Percentiles rank a stretch among this genome's conserved stretches.
Evolutionary conservation across 2,113 vertebrate species (phyloP).

Genomic region (Tichodroma muraria): DNA sequence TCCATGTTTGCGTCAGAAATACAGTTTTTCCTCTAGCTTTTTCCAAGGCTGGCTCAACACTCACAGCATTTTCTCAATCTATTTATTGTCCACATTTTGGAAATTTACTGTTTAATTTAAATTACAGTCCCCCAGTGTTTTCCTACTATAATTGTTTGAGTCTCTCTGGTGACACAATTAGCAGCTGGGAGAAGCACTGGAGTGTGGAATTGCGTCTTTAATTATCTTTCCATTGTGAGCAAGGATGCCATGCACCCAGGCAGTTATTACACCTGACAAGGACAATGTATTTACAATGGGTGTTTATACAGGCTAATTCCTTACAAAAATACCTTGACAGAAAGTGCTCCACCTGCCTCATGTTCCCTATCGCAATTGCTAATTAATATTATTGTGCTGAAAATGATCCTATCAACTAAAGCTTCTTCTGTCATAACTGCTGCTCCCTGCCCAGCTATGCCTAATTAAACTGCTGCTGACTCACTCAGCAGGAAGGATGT

Average conservation of each 20-base stretch:
- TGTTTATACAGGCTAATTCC: constrained; percentile 69
- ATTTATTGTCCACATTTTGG: neutral
- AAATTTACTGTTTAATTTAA: neutral
- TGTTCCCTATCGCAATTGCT: constrained; percentile 37
- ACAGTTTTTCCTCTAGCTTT: neutral
- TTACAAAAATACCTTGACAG: constrained; percentile 63
- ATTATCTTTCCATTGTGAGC: constrained; percentile 61
- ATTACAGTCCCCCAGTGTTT: neutral
- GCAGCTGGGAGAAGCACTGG: neutral
- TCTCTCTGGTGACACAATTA: neutral
- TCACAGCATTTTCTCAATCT: neutral
- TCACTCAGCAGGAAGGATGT: neutral
- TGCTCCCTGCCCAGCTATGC: constrained; percentile 14
- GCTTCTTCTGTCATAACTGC: neutral
- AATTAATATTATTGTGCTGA: constrained; percentile 44
- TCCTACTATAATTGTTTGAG: neutral
- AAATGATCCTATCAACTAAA: constrained; percentile 45
- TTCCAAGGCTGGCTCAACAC: neutral
- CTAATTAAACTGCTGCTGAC: constrained; percentile 15
- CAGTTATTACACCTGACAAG: constrained; percentile 64
- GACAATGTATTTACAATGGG: constrained; percentile 53
- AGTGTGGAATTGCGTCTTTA: constrained; percentile 46
- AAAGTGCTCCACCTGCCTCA: constrained; percentile 33
- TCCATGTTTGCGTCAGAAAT: neutral
- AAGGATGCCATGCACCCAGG: constrained; percentile 50